Evolutionary conservation across 2,797 vertebrate genomes (phyloP).

Genomic region (Arnoldichthys spilopterus): DNA sequence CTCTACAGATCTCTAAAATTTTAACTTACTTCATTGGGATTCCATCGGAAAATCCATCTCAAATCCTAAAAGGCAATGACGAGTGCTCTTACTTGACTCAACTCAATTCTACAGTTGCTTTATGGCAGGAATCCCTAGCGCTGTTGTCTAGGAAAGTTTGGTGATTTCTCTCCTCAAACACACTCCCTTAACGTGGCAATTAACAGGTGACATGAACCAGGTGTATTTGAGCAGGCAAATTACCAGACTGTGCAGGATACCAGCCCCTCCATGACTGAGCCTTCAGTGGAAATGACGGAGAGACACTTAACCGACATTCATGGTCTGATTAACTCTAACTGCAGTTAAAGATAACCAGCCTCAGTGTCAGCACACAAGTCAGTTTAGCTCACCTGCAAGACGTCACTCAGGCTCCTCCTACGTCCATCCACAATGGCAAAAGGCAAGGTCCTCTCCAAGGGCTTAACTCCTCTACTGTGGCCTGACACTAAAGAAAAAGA

Average conservation of each 20-base stretch:
- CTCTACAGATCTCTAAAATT: no score
- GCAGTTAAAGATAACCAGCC: slow-evolving; percentile 12
- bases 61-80: not conserved
- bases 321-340: slow-evolving; percentile 25
- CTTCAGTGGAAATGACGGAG: not conserved
- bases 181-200: no score
- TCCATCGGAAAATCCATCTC: not conserved
- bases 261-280: no score
- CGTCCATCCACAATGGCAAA: slow-evolving; percentile 72
- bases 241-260: no score
- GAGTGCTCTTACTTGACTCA: not conserved
- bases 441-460: slow-evolving; percentile 68
- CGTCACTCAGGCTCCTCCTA: slow-evolving; percentile 68
- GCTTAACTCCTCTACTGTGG: slow-evolving; percentile 45
- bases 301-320: slow-evolving; percentile 1
- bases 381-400: slow-evolving; percentile 69
- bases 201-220: no score
- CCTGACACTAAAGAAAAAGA: slow-evolving; percentile 50
- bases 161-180: no score
- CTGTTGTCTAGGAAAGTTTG: no score
- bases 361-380: not conserved
- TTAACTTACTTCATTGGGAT: not conserved
- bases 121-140: no score
- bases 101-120: not conserved
- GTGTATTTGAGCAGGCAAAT: no score